Base-by-base conservation (phyloP, 2,888 invertebrate genomes). In the Heterodera filipjevi region DNA sequence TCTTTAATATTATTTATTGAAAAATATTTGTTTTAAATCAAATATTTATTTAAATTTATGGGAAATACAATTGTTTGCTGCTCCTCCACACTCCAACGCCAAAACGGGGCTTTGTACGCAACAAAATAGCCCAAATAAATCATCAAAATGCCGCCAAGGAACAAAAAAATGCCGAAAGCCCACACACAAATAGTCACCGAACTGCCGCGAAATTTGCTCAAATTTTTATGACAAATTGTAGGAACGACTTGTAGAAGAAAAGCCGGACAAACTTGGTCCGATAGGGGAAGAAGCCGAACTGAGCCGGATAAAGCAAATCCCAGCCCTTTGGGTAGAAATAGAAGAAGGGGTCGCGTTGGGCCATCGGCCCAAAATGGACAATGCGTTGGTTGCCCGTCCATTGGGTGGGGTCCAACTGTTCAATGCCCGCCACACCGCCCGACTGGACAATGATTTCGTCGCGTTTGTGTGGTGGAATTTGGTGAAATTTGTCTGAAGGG, bases 241-340 rank as follows among this genome's bases (percentile, higher is more conserved):
- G n/a, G n/a, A n/a, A n/a, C n/a, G n/a, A n/a, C n/a, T n/a, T n/a
- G n/a, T n/a, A n/a, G n/a, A n/a, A n/a, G n/a, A n/a, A n/a, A n/a
- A n/a, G 6, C 33, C 19, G 30, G 39, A 81, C 85, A 80, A 44
- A 89, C 89, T 84, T 85, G 39, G 89, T 89, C 77, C 89, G 81
- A 74, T 89, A 89, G 5, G 89, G 89, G 66, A 89, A 89, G 80
- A 89, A 89, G 44, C 89, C 89, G 79, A 89, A 89, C 8, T 85
- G 84, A 0, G 89, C 89, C 35, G 89, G 89, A 81, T 89, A 89
- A 27, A 89, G 80, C 22, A 89, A 85, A 76, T 89, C 89, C 89
- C 89, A 89, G 19, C 89, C 89, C 80, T 89, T 89, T 6, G 89
- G 89, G 77, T 89, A 89, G 74, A 89, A 89, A 71, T 89, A 87